Percentiles rank a stretch among this genome's conserved stretches.
phyloP scores from a whole-genome alignment of 2,888 invertebrate species.

The Trimorus sp. region DNA sequence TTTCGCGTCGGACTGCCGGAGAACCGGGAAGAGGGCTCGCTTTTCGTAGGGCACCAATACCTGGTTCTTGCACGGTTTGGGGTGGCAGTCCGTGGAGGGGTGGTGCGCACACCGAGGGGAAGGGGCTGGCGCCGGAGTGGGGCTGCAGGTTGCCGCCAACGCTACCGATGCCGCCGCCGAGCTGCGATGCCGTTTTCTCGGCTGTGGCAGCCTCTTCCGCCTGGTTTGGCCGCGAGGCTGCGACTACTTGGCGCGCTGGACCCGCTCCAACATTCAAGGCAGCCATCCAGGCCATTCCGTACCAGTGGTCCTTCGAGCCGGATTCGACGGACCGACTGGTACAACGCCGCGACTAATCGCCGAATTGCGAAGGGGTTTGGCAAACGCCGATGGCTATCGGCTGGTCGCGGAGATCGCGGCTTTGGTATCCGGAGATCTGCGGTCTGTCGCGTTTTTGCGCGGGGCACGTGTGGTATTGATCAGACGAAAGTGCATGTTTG shows the following conservation, averaged over 20 bases:
- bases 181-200: conserved; percentile 37
- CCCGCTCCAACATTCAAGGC: conserved; percentile 47
- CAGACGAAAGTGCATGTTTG: no score
- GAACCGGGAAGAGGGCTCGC: conserved; percentile 76
- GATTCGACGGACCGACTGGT: not conserved
- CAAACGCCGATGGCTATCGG: no score
- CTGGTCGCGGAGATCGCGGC: no score
- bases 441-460: no score
- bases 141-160: conserved; percentile 63
- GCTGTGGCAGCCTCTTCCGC: conserved; percentile 36
- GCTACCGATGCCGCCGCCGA: conserved; percentile 37
- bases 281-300: conserved; percentile 46
- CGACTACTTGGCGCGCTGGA: conserved; percentile 43
- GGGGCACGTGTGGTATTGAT: no score
- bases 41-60: conserved; percentile 80
- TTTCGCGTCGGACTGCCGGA: conserved; percentile 78
- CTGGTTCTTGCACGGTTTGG: conserved; percentile 69
- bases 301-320: conserved; percentile 17
- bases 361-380: no score
- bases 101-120: conserved; percentile 82
- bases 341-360: not conserved
- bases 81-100: conserved; percentile 71
- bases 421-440: no score
- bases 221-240: conserved; percentile 18
- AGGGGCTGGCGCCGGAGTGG: conserved; percentile 82